These are phyloP conservation scores for Drosophila koepferae DNA, from an alignment of 2,888 invertebrate species.

Conservation along the genomic window DNA sequence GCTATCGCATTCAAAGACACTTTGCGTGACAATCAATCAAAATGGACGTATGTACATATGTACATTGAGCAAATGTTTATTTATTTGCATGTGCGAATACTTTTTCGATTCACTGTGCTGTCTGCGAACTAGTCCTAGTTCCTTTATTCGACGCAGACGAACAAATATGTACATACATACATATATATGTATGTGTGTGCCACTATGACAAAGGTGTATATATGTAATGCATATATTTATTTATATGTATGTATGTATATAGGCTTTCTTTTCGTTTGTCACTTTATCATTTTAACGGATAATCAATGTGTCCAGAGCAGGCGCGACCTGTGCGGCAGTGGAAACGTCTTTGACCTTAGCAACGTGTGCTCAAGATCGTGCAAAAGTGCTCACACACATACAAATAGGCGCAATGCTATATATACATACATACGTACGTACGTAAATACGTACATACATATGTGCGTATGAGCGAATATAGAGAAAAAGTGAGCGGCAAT, in stretches of 20 bases:
- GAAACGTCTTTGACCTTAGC: conserved; percentile 69
- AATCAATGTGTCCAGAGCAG: conserved; percentile 45
- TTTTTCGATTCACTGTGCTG: background rate
- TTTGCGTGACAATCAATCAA: conserved; percentile 36
- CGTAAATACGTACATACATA: background rate
- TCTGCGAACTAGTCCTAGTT: conserved; percentile 1
- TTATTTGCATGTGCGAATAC: conserved; percentile 2
- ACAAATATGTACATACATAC: background rate
- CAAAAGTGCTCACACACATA: conserved; percentile 19
- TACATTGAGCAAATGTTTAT: background rate
- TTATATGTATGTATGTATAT: background rate
- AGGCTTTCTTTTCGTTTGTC: conserved; percentile 7
- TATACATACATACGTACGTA: background rate
- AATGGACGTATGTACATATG: background rate
- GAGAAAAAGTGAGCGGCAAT: conserved; percentile 48
- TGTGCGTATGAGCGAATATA: conserved; percentile 16
- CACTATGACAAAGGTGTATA: background rate
- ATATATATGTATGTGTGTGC: background rate
- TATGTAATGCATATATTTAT: background rate
- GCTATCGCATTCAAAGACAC: conserved; percentile 29
- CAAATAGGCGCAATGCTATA: background rate
- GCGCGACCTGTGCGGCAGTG: conserved; percentile 27
- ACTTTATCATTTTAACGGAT: conserved; percentile 46
- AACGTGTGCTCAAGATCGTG: conserved; percentile 64
- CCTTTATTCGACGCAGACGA: background rate